Evolutionary conservation across 2,797 vertebrate genomes (phyloP).

Genomic region (Morus bassanus): DNA sequence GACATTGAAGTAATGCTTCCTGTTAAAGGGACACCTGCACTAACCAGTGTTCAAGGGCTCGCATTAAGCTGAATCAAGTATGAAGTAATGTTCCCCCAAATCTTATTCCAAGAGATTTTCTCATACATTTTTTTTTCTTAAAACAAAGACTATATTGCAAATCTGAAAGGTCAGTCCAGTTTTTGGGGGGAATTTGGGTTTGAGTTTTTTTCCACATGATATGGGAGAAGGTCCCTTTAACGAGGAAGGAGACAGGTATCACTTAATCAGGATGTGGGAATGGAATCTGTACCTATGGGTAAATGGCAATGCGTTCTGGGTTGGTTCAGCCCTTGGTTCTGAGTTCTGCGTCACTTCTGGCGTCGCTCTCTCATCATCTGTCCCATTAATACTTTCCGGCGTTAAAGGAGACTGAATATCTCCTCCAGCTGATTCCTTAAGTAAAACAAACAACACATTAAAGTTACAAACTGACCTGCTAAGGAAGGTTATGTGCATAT

Average conservation of each 20-base stretch:
- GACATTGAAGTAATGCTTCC: background rate
- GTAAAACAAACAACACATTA: constrained; percentile 35
- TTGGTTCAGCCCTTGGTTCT: constrained; percentile 86
- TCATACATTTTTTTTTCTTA: background rate
- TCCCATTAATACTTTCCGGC: constrained; percentile 91
- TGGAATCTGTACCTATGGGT: constrained; percentile 90
- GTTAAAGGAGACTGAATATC: constrained; percentile 93
- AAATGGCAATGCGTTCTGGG: constrained; percentile 91
- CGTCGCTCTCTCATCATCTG: constrained; percentile 85
- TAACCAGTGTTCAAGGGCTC: background rate
- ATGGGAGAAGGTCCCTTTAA: constrained; percentile 46
- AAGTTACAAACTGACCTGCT: background rate
- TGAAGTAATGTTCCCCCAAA: background rate
- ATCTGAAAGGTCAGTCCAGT: background rate
- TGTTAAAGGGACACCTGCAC: constrained; percentile 34
- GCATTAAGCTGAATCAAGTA: background rate
- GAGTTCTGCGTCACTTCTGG: constrained; percentile 88
- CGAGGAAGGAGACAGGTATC: constrained; percentile 20
- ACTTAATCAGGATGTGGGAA: constrained; percentile 74
- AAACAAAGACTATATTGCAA: background rate
- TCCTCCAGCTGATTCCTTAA: constrained; percentile 91
- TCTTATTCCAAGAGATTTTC: background rate
- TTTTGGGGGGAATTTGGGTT: background rate
- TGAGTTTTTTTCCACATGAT: background rate
- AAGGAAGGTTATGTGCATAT: background rate